phyloP scores from a whole-genome alignment of 2,113 vertebrate species.

The Synchiropus splendidus region DNA sequence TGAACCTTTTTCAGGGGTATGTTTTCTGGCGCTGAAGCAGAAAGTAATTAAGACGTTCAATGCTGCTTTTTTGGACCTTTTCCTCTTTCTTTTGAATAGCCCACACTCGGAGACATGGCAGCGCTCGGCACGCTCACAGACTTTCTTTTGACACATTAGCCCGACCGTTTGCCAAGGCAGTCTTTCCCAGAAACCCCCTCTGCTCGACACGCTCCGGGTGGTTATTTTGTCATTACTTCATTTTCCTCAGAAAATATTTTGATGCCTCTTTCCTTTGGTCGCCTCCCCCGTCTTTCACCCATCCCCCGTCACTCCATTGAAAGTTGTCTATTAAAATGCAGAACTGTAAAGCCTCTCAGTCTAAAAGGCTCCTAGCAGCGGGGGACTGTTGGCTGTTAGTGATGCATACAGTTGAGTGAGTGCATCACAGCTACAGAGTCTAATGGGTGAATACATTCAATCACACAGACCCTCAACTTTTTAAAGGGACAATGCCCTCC shows the following conservation, averaged over 20 bases:
- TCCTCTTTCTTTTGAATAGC: slow-evolving; percentile 49
- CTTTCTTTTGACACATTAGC: slow-evolving; percentile 61
- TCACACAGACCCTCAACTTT: slow-evolving; percentile 53
- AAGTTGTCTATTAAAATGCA: slow-evolving; percentile 66
- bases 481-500: slow-evolving; percentile 53
- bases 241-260: slow-evolving; percentile 65
- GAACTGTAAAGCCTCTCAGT: slow-evolving; percentile 60
- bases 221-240: slow-evolving; percentile 64
- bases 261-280: slow-evolving; percentile 51
- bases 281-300: slow-evolving; percentile 18
- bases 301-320: slow-evolving; percentile 51
- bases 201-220: slow-evolving; percentile 45
- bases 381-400: slow-evolving; percentile 64
- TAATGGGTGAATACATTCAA: slow-evolving; percentile 65
- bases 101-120: slow-evolving; percentile 49
- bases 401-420: slow-evolving; percentile 63
- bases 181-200: slow-evolving; percentile 44
- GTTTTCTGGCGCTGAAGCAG: slow-evolving; percentile 46
- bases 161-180: slow-evolving; percentile 37
- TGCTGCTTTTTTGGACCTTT: slow-evolving; percentile 55
- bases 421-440: slow-evolving; percentile 61
- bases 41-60: slow-evolving; percentile 64
- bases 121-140: slow-evolving; percentile 43
- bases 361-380: slow-evolving; percentile 64
- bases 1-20: slow-evolving; percentile 53